Conservation (phyloP, 2,113 vertebrate genomes). For the Coracopsis vasa region DNA sequence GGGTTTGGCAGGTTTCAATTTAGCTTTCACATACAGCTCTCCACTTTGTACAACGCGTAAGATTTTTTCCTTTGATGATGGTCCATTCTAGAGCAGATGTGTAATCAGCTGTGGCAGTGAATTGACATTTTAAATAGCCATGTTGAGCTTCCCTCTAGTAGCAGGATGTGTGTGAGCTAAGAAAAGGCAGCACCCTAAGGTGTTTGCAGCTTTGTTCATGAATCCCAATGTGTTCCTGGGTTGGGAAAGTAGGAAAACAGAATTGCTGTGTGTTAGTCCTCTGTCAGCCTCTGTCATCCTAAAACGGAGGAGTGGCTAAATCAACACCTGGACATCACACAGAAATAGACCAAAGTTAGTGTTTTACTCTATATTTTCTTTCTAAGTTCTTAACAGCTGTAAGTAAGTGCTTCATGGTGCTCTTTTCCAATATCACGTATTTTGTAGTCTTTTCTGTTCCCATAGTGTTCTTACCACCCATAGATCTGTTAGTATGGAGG, state of each 20-base stretch:
- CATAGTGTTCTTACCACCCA: neutral
- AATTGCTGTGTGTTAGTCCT: accelerated
- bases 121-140: neutral
- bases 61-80: neutral
- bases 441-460: neutral
- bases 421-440: neutral
- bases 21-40: neutral
- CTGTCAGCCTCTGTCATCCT: neutral
- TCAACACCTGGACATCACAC: neutral
- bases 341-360: neutral
- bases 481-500: neutral
- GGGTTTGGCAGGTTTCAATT: neutral
- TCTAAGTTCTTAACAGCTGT: neutral
- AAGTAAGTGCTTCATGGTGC: neutral
- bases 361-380: neutral
- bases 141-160: neutral
- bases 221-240: accelerated
- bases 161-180: neutral
- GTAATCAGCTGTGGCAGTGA: neutral
- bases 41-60: accelerated
- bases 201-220: neutral
- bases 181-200: neutral
- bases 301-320: neutral
- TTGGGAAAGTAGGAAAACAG: neutral
- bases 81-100: neutral